phyloP scores from a whole-genome alignment of 2,797 vertebrate genomes.

The Danio tinwini region DNA sequence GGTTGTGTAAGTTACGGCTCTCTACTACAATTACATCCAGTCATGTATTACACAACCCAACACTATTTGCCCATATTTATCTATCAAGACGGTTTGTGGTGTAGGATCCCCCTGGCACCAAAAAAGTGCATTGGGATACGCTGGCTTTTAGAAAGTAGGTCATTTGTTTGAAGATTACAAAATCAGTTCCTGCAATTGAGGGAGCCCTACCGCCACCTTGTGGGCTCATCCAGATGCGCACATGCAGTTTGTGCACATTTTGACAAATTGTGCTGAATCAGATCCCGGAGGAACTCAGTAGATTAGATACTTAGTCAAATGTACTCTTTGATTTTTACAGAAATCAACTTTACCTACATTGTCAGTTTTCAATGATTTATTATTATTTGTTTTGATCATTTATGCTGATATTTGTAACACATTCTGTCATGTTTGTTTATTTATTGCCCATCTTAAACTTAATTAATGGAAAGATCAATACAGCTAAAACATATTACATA shows the following conservation, averaged over 20 bases:
- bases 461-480: no score
- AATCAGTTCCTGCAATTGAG: conserved; percentile 53
- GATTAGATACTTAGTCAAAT: neutral
- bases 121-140: conserved; percentile 63
- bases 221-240: conserved; percentile 57
- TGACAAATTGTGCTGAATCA: neutral
- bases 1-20: conserved; percentile 48
- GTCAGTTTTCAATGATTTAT: neutral
- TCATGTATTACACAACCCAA: conserved; percentile 58
- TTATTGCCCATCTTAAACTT: no score
- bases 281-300: conserved; percentile 4
- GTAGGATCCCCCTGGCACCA: conserved; percentile 56
- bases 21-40: conserved; percentile 58
- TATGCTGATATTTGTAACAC: no score
- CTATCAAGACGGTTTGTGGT: conserved; percentile 59
- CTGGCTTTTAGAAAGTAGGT: conserved; percentile 72
- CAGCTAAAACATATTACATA: no score
- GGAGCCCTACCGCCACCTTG: conserved; percentile 71
- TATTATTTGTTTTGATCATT: neutral
- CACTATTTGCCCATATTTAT: conserved; percentile 51
- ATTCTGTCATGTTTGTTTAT: no score
- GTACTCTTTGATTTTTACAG: neutral
- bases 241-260: neutral
- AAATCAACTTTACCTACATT: neutral
- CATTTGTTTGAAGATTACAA: conserved; percentile 69